Conservation (phyloP, 2,888 invertebrate genomes). For the Thymelicus lineola region DNA sequence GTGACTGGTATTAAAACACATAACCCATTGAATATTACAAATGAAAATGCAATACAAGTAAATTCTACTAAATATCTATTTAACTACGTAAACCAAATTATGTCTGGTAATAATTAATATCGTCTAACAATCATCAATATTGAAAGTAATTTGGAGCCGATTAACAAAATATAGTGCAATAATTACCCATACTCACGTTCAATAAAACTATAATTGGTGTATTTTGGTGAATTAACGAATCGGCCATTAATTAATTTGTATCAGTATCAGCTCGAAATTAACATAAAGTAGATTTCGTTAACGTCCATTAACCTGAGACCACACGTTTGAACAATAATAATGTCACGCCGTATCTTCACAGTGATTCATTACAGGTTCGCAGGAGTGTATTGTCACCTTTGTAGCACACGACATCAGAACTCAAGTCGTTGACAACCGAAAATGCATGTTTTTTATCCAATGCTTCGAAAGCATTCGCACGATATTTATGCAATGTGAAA, state of each 20-base stretch:
- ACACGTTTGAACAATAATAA: conserved; percentile 65
- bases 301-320: conserved; percentile 83
- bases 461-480: conserved; percentile 63
- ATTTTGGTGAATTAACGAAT: conserved; percentile 75
- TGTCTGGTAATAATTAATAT: conserved; percentile 64
- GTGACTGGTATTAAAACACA: conserved; percentile 69
- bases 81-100: conserved; percentile 63
- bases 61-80: conserved; percentile 19
- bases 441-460: conserved; percentile 48
- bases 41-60: conserved; percentile 27
- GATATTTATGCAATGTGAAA: conserved; percentile 63
- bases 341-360: conserved; percentile 65
- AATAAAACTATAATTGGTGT: conserved; percentile 69
- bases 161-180: conserved; percentile 64
- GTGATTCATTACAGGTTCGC: conserved; percentile 74
- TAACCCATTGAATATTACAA: conserved; percentile 39
- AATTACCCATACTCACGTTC: conserved; percentile 57
- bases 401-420: conserved; percentile 48
- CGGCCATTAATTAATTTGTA: conserved; percentile 65
- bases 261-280: conserved; percentile 75
- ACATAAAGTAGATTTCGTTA: conserved; percentile 75
- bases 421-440: conserved; percentile 42
- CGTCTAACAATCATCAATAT: conserved; percentile 55
- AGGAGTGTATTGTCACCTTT: conserved; percentile 66
- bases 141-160: conserved; percentile 68